These are phyloP conservation scores for Steromphala cineraria DNA, from an alignment of 2,888 invertebrate species.

Conservation along the genomic window DNA sequence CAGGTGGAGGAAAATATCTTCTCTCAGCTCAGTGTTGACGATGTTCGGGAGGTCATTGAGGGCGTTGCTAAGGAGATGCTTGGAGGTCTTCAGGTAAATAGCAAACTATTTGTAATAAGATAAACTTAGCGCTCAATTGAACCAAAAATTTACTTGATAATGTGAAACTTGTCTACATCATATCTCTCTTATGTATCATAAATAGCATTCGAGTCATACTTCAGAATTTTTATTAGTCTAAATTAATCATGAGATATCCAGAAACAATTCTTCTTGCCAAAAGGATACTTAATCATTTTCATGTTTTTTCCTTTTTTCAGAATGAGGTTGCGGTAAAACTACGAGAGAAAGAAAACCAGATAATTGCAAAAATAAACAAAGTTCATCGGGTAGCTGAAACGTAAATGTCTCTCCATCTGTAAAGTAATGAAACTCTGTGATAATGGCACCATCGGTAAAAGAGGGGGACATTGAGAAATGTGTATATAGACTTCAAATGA, in stretches of 20 bases:
- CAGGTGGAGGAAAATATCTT: conserved; percentile 52
- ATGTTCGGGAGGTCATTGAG: conserved; percentile 66
- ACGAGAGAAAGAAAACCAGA: conserved; percentile 64
- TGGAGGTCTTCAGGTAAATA: conserved; percentile 63
- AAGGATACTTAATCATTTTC: not conserved
- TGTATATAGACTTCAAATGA: no score
- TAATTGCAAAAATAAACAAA: conserved; percentile 69
- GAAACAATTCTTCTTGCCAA: no score
- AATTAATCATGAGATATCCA: no score
- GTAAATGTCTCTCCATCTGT: not conserved
- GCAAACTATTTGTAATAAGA: not conserved
- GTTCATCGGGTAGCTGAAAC: conserved; percentile 63
- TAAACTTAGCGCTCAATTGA: not conserved
- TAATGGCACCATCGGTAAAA: not conserved
- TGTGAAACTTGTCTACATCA: no score
- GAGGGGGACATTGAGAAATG: no score
- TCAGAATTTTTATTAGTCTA: no score
- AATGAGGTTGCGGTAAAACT: conserved; percentile 65
- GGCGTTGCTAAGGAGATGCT: conserved; percentile 68
- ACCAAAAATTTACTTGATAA: not conserved
- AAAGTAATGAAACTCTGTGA: not conserved
- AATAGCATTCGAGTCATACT: no score
- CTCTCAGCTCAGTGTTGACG: conserved; percentile 62
- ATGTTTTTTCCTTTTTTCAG: conserved; percentile 57
- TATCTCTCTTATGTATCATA: no score